These are phyloP conservation scores for Ranitomeya variabilis DNA, from an alignment of 2,113 vertebrate species.

Conservation along the genomic window DNA sequence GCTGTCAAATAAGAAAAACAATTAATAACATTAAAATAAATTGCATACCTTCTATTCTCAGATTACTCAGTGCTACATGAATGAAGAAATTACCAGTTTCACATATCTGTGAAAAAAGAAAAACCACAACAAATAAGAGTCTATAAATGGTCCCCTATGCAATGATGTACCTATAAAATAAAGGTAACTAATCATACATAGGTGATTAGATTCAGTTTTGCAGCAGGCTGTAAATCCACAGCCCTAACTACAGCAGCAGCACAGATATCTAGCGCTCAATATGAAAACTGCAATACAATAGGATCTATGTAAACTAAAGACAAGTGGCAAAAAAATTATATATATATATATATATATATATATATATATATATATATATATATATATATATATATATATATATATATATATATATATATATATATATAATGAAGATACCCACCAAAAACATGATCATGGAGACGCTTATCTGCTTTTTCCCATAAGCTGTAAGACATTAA, in stretches of 20 bases:
- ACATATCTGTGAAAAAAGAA: slow-evolving; percentile 76
- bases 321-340: not conserved
- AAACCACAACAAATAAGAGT: not conserved
- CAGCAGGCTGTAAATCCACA: not conserved
- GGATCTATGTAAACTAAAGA: not conserved
- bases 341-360: not conserved
- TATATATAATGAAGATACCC: slow-evolving; percentile 62
- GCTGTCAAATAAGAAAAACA: slow-evolving; percentile 35
- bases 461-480: slow-evolving; percentile 79
- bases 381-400: not conserved
- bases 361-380: not conserved
- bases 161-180: too few species aligned
- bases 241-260: not conserved
- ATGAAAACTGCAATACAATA: not conserved
- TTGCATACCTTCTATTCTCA: slow-evolving; percentile 76
- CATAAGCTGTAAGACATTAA: slow-evolving; percentile 77
- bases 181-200: not conserved
- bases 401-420: not conserved
- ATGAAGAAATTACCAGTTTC: slow-evolving; percentile 88
- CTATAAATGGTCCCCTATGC: too few species aligned
- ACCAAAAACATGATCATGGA: slow-evolving; percentile 81
- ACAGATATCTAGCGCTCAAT: not conserved
- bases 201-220: not conserved
- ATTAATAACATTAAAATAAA: slow-evolving; percentile 20
- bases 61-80: slow-evolving; percentile 78